Conservation (phyloP, 2,797 vertebrate genomes). For the Zalophus californianus region DNA sequence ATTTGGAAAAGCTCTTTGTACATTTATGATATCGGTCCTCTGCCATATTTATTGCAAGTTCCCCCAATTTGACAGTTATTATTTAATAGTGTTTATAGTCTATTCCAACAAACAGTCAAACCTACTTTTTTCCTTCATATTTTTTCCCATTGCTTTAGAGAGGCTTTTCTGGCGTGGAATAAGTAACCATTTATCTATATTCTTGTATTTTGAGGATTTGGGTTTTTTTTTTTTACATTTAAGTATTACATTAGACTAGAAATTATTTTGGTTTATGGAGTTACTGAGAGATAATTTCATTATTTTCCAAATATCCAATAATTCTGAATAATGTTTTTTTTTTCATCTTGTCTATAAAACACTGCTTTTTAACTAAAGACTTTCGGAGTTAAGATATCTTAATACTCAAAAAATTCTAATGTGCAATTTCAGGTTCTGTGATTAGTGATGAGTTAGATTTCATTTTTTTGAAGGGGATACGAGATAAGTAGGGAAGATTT, state of each 20-base stretch:
- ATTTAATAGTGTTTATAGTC: slow-evolving; percentile 43
- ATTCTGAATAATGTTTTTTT: background rate
- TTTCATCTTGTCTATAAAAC: background rate
- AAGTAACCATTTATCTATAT: slow-evolving; percentile 47
- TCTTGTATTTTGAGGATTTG: slow-evolving; percentile 26
- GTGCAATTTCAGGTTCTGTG: background rate
- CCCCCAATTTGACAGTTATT: slow-evolving; percentile 24
- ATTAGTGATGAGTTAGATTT: background rate
- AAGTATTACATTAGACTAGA: background rate
- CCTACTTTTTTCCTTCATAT: background rate
- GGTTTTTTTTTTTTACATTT: slow-evolving; percentile 29
- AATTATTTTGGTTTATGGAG: slow-evolving; percentile 30
- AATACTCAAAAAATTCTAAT: background rate
- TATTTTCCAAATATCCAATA: slow-evolving; percentile 6
- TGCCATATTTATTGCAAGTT: slow-evolving; percentile 29
- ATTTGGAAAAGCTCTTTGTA: slow-evolving; percentile 59
- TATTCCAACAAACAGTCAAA: background rate
- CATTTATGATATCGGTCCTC: background rate
- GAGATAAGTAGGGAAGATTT: background rate
- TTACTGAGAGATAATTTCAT: background rate
- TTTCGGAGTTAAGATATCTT: background rate
- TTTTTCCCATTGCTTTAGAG: slow-evolving; percentile 23
- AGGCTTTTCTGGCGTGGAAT: slow-evolving; percentile 36
- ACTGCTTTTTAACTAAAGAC: background rate
- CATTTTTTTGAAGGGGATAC: background rate